Evolutionary conservation across 2,113 vertebrate species (phyloP), one percentile per base, ranked within the genome.

Genomic region (Corythoichthys haematopterus): DNA sequence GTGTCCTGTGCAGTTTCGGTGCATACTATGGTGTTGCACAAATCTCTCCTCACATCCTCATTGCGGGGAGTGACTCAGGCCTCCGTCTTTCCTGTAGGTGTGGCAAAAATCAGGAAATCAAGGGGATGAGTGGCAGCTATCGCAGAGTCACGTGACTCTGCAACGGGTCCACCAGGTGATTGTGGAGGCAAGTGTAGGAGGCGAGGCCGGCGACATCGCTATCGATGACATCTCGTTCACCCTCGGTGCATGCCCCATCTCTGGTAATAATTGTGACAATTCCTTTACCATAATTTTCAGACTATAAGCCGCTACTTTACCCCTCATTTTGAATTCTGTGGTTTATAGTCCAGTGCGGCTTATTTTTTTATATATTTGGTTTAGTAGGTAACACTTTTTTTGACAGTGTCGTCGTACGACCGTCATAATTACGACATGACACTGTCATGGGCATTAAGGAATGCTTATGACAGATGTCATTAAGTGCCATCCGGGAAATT

Each of bases 101-200:
- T 92, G 91, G 91, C 86, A 90, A 78, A 88, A 84, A 65, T 71
- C 66, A 47, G 86, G 89, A 55, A 83, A 83, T 66, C 89, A 88
- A 55, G 83, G 78, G 14, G 83, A 88, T 37, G 76, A 88, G 71
- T 92, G 91, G 91, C 83, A 65, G 69, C 55, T 65, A 65, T 79
- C 74, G 58, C 88, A 80, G 63, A 84, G 45, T 33, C 88, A 89
- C n/a, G 84, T 92, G 76, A 88, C 67, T 36, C 1, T 81, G 50
- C 79, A 81, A 60, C 38, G 71, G 20, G 86, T 90, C 61, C 90
- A 91, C 70, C 89, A 87, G 79, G 78, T 91, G 62, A 70, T 90
- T 51, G 47, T 92, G 57, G 89, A 91, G 70, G 90, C 89, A 3
- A 81, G 84, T 1, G 87, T 89, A 13, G 91, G 88, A 46, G 91